Percentiles rank a stretch among this genome's conserved stretches.
phyloP scores from a whole-genome alignment of 2,888 invertebrate species.

The Aproaerema taeniolella region DNA sequence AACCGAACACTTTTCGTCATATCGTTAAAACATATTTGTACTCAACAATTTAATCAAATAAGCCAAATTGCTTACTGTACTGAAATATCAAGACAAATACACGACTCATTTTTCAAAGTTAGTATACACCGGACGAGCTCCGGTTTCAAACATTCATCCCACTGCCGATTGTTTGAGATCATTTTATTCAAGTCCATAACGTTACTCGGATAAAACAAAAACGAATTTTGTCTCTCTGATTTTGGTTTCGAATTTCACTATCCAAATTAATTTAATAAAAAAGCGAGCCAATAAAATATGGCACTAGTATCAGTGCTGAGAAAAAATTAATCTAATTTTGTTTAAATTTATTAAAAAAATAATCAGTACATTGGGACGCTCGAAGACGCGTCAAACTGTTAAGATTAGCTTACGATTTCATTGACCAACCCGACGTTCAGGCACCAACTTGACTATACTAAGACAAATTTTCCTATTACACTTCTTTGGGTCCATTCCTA shows the following conservation, averaged over 20 bases:
- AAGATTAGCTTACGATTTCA: constrained; percentile 42
- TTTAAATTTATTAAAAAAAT: constrained; percentile 55
- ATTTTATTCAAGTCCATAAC: constrained; percentile 59
- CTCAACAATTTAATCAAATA: constrained; percentile 50
- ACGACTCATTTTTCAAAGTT: no score
- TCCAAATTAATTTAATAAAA: constrained; percentile 47
- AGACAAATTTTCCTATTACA: constrained; percentile 58
- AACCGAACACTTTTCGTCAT: constrained; percentile 16
- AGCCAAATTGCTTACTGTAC: constrained; percentile 30
- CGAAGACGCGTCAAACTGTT: constrained; percentile 53
- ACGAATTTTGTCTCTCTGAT: constrained; percentile 55
- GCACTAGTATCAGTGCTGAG: constrained; percentile 71
- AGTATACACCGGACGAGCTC: no score
- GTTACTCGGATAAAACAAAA: constrained; percentile 51
- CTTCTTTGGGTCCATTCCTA: constrained; percentile 42
- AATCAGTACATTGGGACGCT: constrained; percentile 73
- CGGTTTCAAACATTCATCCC: no score
- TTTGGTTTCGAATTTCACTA: constrained; percentile 75
- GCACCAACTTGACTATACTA: constrained; percentile 73
- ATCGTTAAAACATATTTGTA: constrained; percentile 45
- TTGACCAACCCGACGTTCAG: constrained; percentile 53
- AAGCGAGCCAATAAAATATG: constrained; percentile 72
- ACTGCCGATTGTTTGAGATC: constrained; percentile 66
- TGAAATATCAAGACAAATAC: no score
- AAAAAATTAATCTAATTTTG: constrained; percentile 60